These are phyloP conservation scores for Ageneiosus marmoratus DNA, from an alignment of 2,113 vertebrate genomes.

Conservation along the genomic window DNA sequence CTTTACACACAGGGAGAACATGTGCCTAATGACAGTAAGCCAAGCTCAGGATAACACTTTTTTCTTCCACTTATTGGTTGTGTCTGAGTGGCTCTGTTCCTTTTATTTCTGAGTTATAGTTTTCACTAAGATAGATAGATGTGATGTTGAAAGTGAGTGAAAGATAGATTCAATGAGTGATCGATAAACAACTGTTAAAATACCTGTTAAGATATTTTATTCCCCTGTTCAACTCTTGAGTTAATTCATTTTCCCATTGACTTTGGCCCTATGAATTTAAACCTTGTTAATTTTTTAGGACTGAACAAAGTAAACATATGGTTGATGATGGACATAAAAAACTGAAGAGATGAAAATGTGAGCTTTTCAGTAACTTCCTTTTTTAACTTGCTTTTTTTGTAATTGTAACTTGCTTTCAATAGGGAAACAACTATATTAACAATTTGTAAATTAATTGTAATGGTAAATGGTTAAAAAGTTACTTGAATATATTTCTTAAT, in stretches of 20 bases:
- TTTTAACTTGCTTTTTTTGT: no score
- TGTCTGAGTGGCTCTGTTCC: not conserved
- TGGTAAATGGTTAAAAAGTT: not conserved
- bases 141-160: no score
- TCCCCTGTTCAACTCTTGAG: not conserved
- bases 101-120: not conserved
- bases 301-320: not conserved
- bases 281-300: not conserved
- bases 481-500: not conserved
- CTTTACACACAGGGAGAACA: not conserved
- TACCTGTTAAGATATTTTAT: no score
- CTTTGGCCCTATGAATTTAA: not conserved
- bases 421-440: not conserved
- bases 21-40: not conserved
- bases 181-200: no score
- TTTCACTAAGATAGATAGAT: not conserved
- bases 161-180: no score
- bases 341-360: no score
- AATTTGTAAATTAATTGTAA: not conserved
- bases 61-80: not conserved
- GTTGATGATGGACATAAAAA: not conserved
- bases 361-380: no score
- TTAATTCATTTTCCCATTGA: not conserved
- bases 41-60: not conserved
- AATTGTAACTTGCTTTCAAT: not conserved